Evolutionary conservation across 2,888 invertebrate species (phyloP), one percentile per base, ranked within the genome.

Genomic region (Agrotis clavis): DNA sequence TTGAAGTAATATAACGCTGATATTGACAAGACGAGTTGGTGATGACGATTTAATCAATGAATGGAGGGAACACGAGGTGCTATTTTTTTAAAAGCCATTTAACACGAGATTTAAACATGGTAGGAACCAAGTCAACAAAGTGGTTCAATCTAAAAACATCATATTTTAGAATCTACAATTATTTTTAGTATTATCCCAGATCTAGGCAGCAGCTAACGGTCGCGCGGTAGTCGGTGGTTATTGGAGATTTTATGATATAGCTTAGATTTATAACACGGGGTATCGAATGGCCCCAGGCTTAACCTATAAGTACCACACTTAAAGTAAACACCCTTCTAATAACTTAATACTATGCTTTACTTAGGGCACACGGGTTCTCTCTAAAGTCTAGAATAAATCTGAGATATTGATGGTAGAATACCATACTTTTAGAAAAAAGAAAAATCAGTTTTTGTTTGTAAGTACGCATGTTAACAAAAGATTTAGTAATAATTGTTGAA

Each of bases 211-310:
- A 56, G 57, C 81, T 88, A 88, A 88, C 87, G 88, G 85, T 79
- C 78, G 62, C 74, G 57, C 82, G 79, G 87, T 88, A 87, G 88
- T 84, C 77, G 53, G 84, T 81, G 82, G 86, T 88, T 88, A 90
- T 89, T 86, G 86, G 80, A 89, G 90, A 90, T 90, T 87, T 87
- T 87, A 90, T 86, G 90, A 91, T 91, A 90, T 76, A 64, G 75
- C 67, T 73, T 75, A 90, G 91, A 91, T 90, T 90, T 90, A 91
- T 90, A 85, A 78, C 78, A 48, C 69, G 41, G 67, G 77, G 70
- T 83, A 77, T 79, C 72, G 71, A 67, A 77, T 79, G 78, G 86
- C 89, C 88, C 68, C 73, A 68, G 83, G 89, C 85, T 77, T 67
- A 78, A 73, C 79, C 77, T 80, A 77, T 85, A 83, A 87, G 82